Conservation (phyloP, 1,140 invertebrate genomes). For the Bilobella aurantiaca region DNA sequence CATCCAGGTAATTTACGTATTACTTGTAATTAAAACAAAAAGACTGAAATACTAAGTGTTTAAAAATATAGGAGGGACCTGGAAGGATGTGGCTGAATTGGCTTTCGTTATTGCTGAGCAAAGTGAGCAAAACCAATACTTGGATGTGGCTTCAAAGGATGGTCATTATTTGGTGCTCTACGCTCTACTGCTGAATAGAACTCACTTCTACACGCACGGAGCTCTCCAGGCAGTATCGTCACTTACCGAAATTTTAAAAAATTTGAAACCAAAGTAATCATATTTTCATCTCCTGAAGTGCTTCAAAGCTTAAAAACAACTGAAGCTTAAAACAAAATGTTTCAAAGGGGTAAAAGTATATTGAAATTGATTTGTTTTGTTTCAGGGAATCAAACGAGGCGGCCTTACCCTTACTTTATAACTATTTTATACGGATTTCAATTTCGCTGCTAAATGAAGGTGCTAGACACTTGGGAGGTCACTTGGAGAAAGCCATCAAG, state of each 20-base stretch:
- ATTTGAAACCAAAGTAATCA: conserved; percentile 25
- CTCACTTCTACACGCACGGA: conserved; percentile 34
- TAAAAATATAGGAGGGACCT: conserved; percentile 19
- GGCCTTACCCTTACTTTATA: conserved; percentile 51
- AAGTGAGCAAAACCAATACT: conserved; percentile 18
- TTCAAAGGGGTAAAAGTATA: too few species aligned
- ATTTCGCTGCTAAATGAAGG: conserved; percentile 32
- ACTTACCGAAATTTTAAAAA: conserved; percentile 36
- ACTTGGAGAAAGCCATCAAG: conserved; percentile 40
- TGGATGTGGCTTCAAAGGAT: conserved; percentile 29
- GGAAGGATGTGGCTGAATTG: conserved; percentile 16
- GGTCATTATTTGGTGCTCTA: conserved; percentile 32
- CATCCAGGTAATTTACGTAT: conserved; percentile 28
- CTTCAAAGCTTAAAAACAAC: too few species aligned
- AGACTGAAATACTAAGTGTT: neutral
- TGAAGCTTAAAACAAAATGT: too few species aligned
- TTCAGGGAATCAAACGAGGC: conserved; percentile 48
- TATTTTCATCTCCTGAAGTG: too few species aligned
- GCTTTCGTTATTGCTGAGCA: conserved; percentile 13
- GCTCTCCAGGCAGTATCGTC: conserved; percentile 37
- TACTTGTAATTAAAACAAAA: too few species aligned
- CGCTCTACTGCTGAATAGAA: conserved; percentile 31
- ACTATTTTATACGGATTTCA: conserved; percentile 46
- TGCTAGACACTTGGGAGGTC: conserved; percentile 42
- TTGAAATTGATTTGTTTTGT: conserved; percentile 31